Evolutionary conservation across 2,113 vertebrate species (phyloP).

Genomic region (Nycticryphes semicollaris): DNA sequence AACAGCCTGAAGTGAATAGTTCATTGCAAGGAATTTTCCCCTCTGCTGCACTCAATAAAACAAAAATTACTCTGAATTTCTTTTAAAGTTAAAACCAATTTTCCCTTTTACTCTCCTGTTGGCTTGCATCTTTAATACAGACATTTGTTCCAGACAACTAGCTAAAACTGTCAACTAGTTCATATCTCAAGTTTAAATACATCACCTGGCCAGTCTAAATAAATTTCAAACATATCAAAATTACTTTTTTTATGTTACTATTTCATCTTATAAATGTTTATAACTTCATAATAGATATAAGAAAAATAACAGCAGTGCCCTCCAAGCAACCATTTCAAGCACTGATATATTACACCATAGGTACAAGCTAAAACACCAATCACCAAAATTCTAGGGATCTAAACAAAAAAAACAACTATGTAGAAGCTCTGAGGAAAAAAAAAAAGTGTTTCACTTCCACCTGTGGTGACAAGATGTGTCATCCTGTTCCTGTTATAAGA

Average conservation of each 20-base stretch:
- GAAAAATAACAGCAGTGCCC: neutral
- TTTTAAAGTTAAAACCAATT: neutral
- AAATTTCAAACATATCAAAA: slow-evolving; percentile 35
- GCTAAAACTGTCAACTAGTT: neutral
- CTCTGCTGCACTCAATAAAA: neutral
- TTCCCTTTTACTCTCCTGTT: neutral
- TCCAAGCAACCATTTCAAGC: neutral
- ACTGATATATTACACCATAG: neutral
- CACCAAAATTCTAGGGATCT: neutral
- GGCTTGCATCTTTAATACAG: neutral
- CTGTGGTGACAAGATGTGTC: neutral
- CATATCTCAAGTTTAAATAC: slow-evolving; percentile 26
- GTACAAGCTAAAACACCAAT: neutral
- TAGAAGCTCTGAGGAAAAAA: neutral
- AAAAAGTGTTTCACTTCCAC: neutral
- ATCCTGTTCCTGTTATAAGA: neutral
- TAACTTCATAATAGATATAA: neutral
- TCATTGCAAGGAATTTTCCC: neutral
- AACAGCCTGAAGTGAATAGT: neutral
- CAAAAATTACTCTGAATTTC: neutral
- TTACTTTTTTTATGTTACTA: neutral
- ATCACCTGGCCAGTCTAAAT: slow-evolving; percentile 23
- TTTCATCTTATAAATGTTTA: neutral
- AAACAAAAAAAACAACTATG: neutral
- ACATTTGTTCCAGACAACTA: neutral